phyloP scores from a whole-genome alignment of 1,140 invertebrate genomes.

The Venturia canescens region DNA sequence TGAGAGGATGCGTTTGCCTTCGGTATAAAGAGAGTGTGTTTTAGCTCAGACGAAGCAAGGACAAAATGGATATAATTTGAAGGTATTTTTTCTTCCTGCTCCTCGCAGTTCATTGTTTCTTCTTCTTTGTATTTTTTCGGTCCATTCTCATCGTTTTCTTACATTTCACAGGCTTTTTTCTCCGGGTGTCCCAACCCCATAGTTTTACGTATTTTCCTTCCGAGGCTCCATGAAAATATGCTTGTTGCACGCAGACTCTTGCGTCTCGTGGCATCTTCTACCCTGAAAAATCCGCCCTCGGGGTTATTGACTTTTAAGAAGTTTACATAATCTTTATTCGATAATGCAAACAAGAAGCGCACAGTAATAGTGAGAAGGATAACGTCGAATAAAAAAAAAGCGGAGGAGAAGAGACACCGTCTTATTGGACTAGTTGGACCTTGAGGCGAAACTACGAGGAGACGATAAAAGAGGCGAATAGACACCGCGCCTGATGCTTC shows the following conservation, averaged over 20 bases:
- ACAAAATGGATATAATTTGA: slow-evolving; percentile 26
- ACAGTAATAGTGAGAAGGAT: slow-evolving; percentile 17
- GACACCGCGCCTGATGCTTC: not conserved
- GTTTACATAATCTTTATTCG: slow-evolving; percentile 64
- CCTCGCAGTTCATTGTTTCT: slow-evolving; percentile 21
- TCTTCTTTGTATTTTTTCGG: slow-evolving; percentile 10
- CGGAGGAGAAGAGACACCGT: not conserved
- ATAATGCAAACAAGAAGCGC: slow-evolving; percentile 60
- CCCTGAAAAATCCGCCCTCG: not conserved
- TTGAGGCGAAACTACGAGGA: not conserved
- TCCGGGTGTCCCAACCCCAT: not conserved
- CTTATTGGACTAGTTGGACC: not conserved
- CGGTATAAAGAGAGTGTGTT: not conserved
- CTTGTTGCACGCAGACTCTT: not conserved
- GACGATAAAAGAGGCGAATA: slow-evolving; percentile 8
- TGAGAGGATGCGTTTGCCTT: slow-evolving; percentile 5
- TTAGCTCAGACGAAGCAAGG: not conserved
- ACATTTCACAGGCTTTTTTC: slow-evolving; percentile 23
- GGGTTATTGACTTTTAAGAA: slow-evolving; percentile 50
- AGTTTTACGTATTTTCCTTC: slow-evolving; percentile 31
- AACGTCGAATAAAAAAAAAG: no score
- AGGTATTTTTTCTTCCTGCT: not conserved
- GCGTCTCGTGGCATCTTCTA: not conserved
- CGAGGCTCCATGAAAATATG: slow-evolving; percentile 16
- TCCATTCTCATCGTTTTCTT: slow-evolving; percentile 23